Percentiles rank a stretch among this genome's conserved stretches.
Evolutionary conservation across 1,140 invertebrate genomes (phyloP).

Genomic region (Parasteatoda tepidariorum): DNA sequence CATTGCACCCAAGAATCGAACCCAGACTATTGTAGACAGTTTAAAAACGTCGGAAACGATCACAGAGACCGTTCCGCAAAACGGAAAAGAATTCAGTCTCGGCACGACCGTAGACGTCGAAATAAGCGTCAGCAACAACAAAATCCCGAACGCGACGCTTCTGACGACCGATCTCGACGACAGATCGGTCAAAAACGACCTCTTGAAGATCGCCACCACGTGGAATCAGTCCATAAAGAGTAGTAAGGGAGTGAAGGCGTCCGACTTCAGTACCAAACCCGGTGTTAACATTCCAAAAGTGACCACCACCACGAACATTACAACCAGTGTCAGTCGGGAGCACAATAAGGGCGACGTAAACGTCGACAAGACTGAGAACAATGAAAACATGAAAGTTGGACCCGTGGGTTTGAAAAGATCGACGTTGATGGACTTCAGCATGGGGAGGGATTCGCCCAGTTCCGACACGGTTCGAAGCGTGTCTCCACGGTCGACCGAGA

Average conservation of each 20-base stretch:
- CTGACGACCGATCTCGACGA: slow-evolving; percentile 18
- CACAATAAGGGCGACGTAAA: not conserved
- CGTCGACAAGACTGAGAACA: not conserved
- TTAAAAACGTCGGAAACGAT: slow-evolving; percentile 22
- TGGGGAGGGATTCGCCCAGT: slow-evolving; percentile 22
- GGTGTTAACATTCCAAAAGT: slow-evolving; percentile 22
- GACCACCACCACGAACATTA: slow-evolving; percentile 46
- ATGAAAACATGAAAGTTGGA: not conserved
- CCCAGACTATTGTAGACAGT: slow-evolving; percentile 24
- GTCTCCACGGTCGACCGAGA: slow-evolving; percentile 37
- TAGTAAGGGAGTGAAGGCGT: slow-evolving; percentile 4
- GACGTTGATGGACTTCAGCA: slow-evolving; percentile 23
- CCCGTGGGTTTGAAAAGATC: slow-evolving; percentile 15
- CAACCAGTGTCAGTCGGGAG: slow-evolving; percentile 20
- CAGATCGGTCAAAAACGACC: slow-evolving; percentile 22
- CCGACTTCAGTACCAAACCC: not conserved
- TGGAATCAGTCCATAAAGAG: slow-evolving; percentile 50
- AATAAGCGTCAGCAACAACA: slow-evolving; percentile 39
- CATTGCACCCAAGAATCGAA: not conserved
- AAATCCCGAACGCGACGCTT: not conserved
- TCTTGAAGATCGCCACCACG: slow-evolving; percentile 51
- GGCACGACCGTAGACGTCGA: slow-evolving; percentile 49
- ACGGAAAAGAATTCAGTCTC: slow-evolving; percentile 14
- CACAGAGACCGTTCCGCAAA: slow-evolving; percentile 17
- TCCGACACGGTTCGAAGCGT: slow-evolving; percentile 26